Evolutionary conservation across 2,113 vertebrate genomes (phyloP), one percentile per base, ranked within the genome.

Genomic region (Taurulus bubalis): DNA sequence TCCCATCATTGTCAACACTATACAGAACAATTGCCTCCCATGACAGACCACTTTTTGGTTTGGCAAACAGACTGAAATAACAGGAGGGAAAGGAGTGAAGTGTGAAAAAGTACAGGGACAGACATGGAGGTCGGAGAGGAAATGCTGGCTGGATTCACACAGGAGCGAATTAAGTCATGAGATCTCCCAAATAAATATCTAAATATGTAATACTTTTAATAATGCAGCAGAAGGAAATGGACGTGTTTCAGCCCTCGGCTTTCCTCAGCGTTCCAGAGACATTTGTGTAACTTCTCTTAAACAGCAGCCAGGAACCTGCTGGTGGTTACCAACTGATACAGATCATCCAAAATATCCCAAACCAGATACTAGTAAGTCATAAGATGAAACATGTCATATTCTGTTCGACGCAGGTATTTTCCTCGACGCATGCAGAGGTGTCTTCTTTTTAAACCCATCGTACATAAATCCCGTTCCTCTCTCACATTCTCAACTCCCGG

Each of bases 41-140:
- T 80, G 55, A 60, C 56, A 65, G 32, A 40, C 30, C n/a, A n/a
- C 2, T 32, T 45, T 22, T 30, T 59, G 56, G n/a, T 72, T 76
- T 60, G 73, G 28, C 34, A 1, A 76, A 72, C 71, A 55, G 47
- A 65, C 72, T 38, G 59, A 58, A 55, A 59, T 49, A 75, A 66
- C 18, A 38, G 49, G 15, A 42, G 26, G 12, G 6, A 12, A 28
- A 32, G 42, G 15, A 42, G 26, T 20, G 3, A 12, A 28, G 9
- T 18, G 24, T 8, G 51, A 14, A n/a, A 38, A 62, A 62, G 3
- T 12, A 5, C 11, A 12, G 24, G 14, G 22, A 38, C 20, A 10
- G 26, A 59, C 42, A 30, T 8, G 59, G 16, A 68, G 24, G 12
- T 8, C 18, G 24, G 18, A 49, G 36, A 30, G 32, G 28, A 40